These are phyloP conservation scores for Pammene fasciana DNA, from an alignment of 2,888 invertebrate genomes.

Conservation along the genomic window DNA sequence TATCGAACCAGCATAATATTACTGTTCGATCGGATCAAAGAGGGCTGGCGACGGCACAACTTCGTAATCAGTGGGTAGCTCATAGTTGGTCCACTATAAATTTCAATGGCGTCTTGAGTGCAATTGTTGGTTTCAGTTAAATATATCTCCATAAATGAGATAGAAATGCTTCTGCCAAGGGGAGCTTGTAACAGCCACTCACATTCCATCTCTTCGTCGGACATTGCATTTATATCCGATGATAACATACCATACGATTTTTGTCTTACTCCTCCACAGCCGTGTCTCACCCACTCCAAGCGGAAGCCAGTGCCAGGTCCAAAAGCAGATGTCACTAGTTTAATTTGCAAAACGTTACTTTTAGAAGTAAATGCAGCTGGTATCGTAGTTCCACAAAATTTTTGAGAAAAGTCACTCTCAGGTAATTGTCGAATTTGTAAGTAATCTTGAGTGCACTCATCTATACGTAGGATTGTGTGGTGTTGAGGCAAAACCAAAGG, in stretches of 20 bases:
- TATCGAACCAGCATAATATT: constrained; percentile 89
- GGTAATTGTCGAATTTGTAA: constrained; percentile 77
- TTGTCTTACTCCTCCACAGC: constrained; percentile 88
- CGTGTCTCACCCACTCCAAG: constrained; percentile 90
- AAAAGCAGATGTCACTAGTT: constrained; percentile 85
- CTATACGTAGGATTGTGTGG: not conserved
- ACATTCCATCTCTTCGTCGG: constrained; percentile 85
- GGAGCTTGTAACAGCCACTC: constrained; percentile 89
- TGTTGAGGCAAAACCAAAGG: not conserved
- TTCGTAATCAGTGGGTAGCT: constrained; percentile 82
- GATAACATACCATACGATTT: constrained; percentile 81
- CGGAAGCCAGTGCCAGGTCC: constrained; percentile 87
- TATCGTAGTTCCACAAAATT: constrained; percentile 72
- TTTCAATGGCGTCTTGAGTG: constrained; percentile 84
- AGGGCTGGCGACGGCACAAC: constrained; percentile 83
- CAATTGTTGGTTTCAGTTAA: constrained; percentile 84
- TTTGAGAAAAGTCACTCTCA: constrained; percentile 62
- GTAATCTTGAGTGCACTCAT: constrained; percentile 84
- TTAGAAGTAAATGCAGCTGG: constrained; percentile 83
- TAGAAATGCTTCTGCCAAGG: constrained; percentile 85
- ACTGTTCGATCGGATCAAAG: constrained; percentile 84
- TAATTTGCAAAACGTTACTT: constrained; percentile 84
- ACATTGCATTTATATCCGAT: constrained; percentile 85
- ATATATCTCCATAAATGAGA: constrained; percentile 86
- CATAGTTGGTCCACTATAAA: constrained; percentile 86